A percentile compares a stretch with the other conserved stretches of the same genome.
phyloP scores from a whole-genome alignment of 2,888 invertebrate species.

The Formica aserva region DNA sequence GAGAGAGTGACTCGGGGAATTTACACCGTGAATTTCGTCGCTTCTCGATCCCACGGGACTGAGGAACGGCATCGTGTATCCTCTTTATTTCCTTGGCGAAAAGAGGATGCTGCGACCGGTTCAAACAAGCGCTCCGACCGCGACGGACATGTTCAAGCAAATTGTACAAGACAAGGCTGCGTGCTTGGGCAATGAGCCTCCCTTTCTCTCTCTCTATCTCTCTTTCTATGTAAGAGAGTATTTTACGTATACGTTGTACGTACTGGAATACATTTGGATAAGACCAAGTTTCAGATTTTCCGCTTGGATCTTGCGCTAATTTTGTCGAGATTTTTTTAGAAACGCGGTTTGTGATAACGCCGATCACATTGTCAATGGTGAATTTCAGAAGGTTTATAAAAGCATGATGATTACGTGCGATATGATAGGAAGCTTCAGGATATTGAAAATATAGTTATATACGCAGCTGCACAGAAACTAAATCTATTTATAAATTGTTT shows the following conservation, averaged over 20 bases:
- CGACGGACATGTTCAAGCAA: constrained; percentile 82
- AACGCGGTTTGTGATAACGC: background rate
- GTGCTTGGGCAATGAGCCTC: constrained; percentile 78
- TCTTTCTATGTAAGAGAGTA: constrained; percentile 56
- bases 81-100: constrained; percentile 75
- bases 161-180: constrained; percentile 82
- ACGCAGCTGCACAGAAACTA: background rate
- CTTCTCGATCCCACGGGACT: constrained; percentile 75
- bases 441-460: constrained; percentile 13
- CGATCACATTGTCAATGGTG: background rate
- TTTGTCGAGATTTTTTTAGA: constrained; percentile 3
- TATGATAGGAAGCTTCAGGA: background rate
- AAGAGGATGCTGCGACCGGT: constrained; percentile 74
- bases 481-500: constrained; percentile 9
- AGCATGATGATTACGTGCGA: background rate
- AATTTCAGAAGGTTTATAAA: background rate
- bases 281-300: constrained; percentile 1
- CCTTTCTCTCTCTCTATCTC: constrained; percentile 55
- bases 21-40: constrained; percentile 80
- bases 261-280: constrained; percentile 18
- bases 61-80: constrained; percentile 68
- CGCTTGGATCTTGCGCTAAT: background rate
- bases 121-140: constrained; percentile 79
- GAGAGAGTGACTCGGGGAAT: constrained; percentile 80
- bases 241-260: constrained; percentile 49